Conservation (phyloP, 2,888 invertebrate genomes). For the Magallana nippona region DNA sequence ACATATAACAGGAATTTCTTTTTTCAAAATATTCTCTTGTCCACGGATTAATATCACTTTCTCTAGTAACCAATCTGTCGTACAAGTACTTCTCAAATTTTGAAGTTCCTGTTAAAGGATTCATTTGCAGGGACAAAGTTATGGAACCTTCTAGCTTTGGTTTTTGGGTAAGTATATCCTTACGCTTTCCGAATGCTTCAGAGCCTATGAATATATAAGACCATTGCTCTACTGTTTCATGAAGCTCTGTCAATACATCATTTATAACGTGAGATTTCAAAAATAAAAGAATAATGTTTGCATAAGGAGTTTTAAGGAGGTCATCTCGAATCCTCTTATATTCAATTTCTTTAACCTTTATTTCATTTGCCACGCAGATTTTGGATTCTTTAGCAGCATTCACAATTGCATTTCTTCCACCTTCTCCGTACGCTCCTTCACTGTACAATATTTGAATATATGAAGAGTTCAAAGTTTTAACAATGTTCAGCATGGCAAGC, state of each 20-base stretch:
- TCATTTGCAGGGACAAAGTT: conserved; percentile 44
- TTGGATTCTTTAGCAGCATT: conserved; percentile 1
- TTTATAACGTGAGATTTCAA: conserved; percentile 47
- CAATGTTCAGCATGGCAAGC: conserved; percentile 51
- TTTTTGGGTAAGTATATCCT: conserved; percentile 35
- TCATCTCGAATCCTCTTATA: conserved; percentile 42
- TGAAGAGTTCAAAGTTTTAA: conserved; percentile 47
- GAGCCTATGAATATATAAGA: conserved; percentile 60
- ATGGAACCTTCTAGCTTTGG: conserved; percentile 50
- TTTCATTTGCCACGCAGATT: conserved; percentile 38
- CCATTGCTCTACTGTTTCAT: conserved; percentile 42
- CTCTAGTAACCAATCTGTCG: background rate
- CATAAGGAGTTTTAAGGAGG: conserved; percentile 46
- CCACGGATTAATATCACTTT: conserved; percentile 41
- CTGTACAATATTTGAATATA: conserved; percentile 62
- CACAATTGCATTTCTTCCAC: conserved; percentile 53
- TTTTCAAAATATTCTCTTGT: conserved; percentile 24
- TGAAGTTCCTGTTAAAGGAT: background rate
- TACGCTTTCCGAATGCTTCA: conserved; percentile 51
- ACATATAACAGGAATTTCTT: conserved; percentile 40
- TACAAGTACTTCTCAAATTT: conserved; percentile 36
- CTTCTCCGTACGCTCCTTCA: conserved; percentile 56
- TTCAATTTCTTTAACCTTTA: conserved; percentile 40
- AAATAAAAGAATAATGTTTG: conserved; percentile 56
- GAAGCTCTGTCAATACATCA: conserved; percentile 36